Percentiles rank a stretch among this genome's conserved stretches.
These are phyloP conservation scores for Platichthys stellatus DNA, from an alignment of 2,113 vertebrate genomes.

Conservation along the genomic window DNA sequence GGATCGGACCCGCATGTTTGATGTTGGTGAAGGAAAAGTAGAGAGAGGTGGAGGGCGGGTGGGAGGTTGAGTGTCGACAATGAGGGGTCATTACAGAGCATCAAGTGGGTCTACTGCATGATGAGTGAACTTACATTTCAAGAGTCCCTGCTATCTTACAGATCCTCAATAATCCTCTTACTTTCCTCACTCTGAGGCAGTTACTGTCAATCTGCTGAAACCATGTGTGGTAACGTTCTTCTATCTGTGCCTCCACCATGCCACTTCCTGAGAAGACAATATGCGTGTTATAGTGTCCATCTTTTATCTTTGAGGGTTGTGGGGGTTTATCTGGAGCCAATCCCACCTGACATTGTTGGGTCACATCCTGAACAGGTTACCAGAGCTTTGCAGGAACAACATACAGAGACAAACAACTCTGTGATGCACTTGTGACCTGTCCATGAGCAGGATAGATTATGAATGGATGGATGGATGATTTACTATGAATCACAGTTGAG, in stretches of 20 bases:
- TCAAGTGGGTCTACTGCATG: constrained; percentile 28
- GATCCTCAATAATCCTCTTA: background rate
- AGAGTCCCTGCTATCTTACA: constrained; percentile 9
- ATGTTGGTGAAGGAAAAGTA: constrained; percentile 60
- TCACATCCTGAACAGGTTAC: no score
- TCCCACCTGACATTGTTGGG: no score
- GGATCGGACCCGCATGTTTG: constrained; percentile 58
- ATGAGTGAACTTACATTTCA: background rate
- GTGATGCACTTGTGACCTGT: no score
- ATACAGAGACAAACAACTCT: background rate
- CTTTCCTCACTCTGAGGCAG: background rate
- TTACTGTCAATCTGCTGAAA: background rate
- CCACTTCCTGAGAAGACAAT: background rate
- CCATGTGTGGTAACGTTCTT: background rate
- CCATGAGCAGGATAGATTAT: no score
- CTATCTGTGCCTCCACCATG: background rate
- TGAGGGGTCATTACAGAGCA: constrained; percentile 51
- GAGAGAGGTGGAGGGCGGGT: constrained; percentile 21
- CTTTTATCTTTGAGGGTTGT: no score
- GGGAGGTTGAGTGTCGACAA: constrained; percentile 49
- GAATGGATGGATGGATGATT: no score
- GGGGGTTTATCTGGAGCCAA: no score
- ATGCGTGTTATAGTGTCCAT: background rate
- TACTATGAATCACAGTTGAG: background rate
- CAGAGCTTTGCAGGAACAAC: no score